A percentile compares a stretch with the other conserved stretches of the same genome.
phyloP scores from a whole-genome alignment of 35 echinoderm and acorn worm genomes.

The Acanthaster planci region DNA sequence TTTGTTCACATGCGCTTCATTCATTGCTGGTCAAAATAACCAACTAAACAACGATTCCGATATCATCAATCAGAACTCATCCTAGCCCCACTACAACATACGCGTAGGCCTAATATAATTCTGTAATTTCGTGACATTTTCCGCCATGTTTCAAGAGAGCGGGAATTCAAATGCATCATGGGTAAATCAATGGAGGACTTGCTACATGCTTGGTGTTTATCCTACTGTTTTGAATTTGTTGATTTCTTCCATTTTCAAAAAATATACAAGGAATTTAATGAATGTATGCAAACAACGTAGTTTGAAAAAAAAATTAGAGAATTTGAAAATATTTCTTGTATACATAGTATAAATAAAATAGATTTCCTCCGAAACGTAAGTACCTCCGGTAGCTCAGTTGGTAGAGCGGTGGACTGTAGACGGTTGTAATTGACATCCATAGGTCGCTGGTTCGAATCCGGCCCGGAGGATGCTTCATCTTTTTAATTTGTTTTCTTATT shows the following conservation, averaged over 20 bases:
- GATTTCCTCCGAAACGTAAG: neutral
- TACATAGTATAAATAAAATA: neutral
- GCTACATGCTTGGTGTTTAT: too few relatives aligned
- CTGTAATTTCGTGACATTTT: neutral
- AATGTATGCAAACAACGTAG: too few relatives aligned
- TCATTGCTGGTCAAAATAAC: neutral
- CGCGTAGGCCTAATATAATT: too few relatives aligned
- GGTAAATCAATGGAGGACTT: slow-evolving; percentile 8
- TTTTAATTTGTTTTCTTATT: slow-evolving; percentile 3
- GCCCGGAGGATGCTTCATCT: slow-evolving; percentile 59
- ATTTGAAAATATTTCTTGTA: neutral
- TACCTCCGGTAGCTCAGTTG: slow-evolving; percentile 75
- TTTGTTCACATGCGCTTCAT: neutral
- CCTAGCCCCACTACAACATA: too few relatives aligned
- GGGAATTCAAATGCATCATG: slow-evolving; percentile 1
- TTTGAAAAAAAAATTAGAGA: neutral
- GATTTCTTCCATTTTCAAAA: too few relatives aligned
- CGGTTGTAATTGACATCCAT: slow-evolving; percentile 39
- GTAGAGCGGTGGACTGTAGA: slow-evolving; percentile 79
- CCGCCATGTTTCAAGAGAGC: slow-evolving; percentile 30
- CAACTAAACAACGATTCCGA: neutral
- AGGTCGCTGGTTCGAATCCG: slow-evolving; percentile 80
- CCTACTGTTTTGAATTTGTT: too few relatives aligned
- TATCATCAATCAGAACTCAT: neutral
- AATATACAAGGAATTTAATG: too few relatives aligned